These are phyloP conservation scores for Drymodes brunneopygia DNA, from an alignment of 2,113 vertebrate species.

Conservation along the genomic window DNA sequence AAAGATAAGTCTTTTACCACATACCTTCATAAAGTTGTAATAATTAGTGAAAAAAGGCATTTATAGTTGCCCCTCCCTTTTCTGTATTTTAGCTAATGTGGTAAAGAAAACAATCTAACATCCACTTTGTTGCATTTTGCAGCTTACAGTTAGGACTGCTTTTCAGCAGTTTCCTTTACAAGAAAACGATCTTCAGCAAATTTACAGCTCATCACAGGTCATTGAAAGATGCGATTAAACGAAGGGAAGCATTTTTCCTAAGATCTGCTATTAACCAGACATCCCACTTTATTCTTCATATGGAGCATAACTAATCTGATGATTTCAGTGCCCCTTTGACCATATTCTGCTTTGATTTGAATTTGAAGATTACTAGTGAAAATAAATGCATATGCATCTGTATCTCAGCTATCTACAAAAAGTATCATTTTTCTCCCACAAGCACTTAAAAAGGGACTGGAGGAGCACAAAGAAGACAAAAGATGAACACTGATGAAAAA, in stretches of 20 bases:
- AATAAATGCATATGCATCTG: not conserved
- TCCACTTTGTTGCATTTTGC: not conserved
- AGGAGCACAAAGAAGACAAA: not conserved
- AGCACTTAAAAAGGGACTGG: not conserved
- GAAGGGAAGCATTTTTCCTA: not conserved
- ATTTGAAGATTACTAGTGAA: not conserved
- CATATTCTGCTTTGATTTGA: conserved; percentile 2
- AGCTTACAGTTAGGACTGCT: not conserved
- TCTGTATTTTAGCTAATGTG: not conserved
- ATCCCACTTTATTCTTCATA: conserved; percentile 14
- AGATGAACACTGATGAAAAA: not conserved
- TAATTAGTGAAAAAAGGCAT: not conserved
- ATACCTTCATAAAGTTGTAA: not conserved
- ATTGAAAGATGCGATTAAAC: conserved; percentile 32
- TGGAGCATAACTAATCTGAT: conserved; percentile 34
- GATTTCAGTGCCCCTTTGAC: conserved; percentile 35
- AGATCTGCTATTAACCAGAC: conserved; percentile 26
- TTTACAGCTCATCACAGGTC: not conserved
- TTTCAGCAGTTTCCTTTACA: not conserved
- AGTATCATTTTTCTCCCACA: not conserved
- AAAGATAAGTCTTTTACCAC: not conserved
- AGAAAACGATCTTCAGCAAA: not conserved
- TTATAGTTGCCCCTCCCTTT: not conserved
- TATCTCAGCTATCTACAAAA: not conserved
- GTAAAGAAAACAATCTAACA: not conserved